Conservation (phyloP, 2,113 vertebrate genomes). For the Progne subis region DNA sequence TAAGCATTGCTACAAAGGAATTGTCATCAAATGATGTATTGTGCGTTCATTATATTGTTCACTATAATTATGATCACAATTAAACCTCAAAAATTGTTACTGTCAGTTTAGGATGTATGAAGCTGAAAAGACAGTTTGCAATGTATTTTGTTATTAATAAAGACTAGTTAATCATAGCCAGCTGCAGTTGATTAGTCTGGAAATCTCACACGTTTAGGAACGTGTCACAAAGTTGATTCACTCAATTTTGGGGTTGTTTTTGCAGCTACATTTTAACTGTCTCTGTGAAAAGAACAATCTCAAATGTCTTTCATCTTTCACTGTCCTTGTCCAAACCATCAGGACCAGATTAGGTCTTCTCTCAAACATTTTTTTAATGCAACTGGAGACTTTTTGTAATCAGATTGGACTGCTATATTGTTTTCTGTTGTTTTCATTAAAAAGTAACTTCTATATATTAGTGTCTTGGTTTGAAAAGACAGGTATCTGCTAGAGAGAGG, state of each 20-base stretch:
- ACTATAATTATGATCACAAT: slow-evolving; percentile 35
- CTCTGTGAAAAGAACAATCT: background rate
- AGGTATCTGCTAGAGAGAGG: no score
- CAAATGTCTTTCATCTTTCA: background rate
- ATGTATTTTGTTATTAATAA: background rate
- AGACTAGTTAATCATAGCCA: background rate
- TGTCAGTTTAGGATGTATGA: background rate
- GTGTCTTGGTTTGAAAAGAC: no score
- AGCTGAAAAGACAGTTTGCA: background rate
- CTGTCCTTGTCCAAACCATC: background rate
- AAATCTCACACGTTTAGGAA: background rate
- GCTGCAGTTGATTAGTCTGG: background rate
- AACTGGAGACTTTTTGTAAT: background rate
- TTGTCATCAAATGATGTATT: background rate
- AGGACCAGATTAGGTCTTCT: background rate
- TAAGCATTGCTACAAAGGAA: background rate
- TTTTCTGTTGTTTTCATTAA: background rate
- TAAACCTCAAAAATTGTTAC: slow-evolving; percentile 31
- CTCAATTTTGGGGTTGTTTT: background rate
- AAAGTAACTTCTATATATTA: background rate
- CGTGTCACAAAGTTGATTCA: background rate
- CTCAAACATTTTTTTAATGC: background rate
- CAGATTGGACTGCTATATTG: background rate
- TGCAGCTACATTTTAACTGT: background rate
- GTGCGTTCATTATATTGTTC: background rate